Percentiles rank a stretch among this genome's conserved stretches.
phyloP scores from a whole-genome alignment of 2,113 vertebrate species.

The Nothobranchius furzeri region DNA sequence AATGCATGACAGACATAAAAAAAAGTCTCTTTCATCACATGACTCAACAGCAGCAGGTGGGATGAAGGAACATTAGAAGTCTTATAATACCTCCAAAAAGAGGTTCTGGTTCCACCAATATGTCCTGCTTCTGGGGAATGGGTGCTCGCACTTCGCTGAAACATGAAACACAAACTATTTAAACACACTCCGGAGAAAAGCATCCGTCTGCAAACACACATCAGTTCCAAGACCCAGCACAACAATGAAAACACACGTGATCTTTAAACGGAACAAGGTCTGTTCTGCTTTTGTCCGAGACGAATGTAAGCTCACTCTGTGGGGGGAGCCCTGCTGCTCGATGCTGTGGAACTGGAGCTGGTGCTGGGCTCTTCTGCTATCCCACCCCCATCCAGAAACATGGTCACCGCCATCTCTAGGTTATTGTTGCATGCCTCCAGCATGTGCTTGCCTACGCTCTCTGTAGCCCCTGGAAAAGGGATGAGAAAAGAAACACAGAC shows the following conservation, averaged over 20 bases:
- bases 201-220: conserved; percentile 3
- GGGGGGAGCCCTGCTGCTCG: conserved; percentile 84
- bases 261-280: background rate
- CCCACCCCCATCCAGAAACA: conserved; percentile 96
- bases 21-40: background rate
- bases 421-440: conserved; percentile 98
- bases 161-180: conserved; percentile 18
- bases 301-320: conserved; percentile 83
- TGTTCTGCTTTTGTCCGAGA: background rate
- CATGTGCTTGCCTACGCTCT: conserved; percentile 97
- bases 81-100: conserved; percentile 91
- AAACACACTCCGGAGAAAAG: conserved; percentile 3
- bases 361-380: conserved; percentile 97
- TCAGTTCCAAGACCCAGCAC: background rate
- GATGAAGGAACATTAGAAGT: background rate
- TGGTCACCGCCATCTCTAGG: conserved; percentile 98
- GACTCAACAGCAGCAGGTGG: background rate
- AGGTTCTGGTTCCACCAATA: conserved; percentile 96
- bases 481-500: conserved; percentile 13
- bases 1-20: conserved; percentile 17
- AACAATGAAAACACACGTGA: background rate
- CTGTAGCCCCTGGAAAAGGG: conserved; percentile 87
- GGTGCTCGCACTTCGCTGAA: conserved; percentile 95
- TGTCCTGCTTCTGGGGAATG: conserved; percentile 99
- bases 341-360: conserved; percentile 89